Evolutionary conservation across 1,140 invertebrate genomes (phyloP).

Genomic region (Apis mellifera): Amel_HAv3.1 CM009931.2:17089001-17089500

Average conservation of each 20-base stretch:
- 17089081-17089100: too few species aligned
- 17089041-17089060: too few species aligned
- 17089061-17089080: too few species aligned
- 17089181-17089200: background rate
- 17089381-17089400: conserved; percentile 43
- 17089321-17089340: conserved; percentile 22
- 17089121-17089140: too few species aligned
- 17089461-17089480: conserved; percentile 33
- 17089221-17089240: background rate
- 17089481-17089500: conserved; percentile 45
- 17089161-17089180: too few species aligned
- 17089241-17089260: conserved; percentile 34
- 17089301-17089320: background rate
- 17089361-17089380: conserved; percentile 39
- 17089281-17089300: conserved; percentile 39
- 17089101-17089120: too few species aligned
- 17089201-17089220: too few species aligned
- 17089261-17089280: conserved; percentile 22
- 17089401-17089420: conserved; percentile 38
- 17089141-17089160: too few species aligned
- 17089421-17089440: conserved; percentile 48
- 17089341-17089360: conserved; percentile 16
- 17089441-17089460: conserved; percentile 38
- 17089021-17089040: background rate
- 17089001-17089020: background rate